A percentile compares a stretch with the other conserved stretches of the same genome.
Conservation (phyloP, 2,888 invertebrate species). For the Sarcophaga variegata region DNA sequence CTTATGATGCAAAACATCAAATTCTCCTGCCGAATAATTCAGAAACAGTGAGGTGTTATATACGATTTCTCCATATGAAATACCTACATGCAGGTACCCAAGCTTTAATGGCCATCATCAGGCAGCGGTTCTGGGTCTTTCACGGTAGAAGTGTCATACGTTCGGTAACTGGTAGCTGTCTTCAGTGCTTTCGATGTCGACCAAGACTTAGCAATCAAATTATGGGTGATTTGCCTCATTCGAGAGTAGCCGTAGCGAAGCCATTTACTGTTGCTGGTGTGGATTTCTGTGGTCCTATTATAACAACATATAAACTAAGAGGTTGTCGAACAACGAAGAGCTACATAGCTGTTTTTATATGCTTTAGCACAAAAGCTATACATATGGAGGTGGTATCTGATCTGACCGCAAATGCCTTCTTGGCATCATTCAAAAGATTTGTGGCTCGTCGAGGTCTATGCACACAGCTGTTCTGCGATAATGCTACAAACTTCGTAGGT, state of each 20-base stretch:
- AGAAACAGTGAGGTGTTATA: constrained; percentile 11
- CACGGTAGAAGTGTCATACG: constrained; percentile 35
- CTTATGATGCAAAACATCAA: constrained; percentile 42
- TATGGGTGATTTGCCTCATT: constrained; percentile 48
- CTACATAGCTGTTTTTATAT: neutral
- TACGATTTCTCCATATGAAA: constrained; percentile 40
- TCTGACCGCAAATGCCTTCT: neutral
- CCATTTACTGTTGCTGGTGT: constrained; percentile 59
- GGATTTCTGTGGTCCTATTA: constrained; percentile 46
- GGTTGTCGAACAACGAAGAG: neutral
- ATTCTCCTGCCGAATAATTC: constrained; percentile 34
- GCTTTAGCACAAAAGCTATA: constrained; percentile 9
- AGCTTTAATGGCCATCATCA: constrained; percentile 47
- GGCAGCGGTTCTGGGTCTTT: constrained; percentile 61
- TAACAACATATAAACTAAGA: constrained; percentile 27
- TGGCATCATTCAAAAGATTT: constrained; percentile 19
- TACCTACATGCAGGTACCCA: constrained; percentile 44
- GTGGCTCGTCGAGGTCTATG: constrained; percentile 7
- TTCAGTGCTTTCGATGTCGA: constrained; percentile 58
- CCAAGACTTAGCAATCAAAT: constrained; percentile 58
- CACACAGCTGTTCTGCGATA: neutral
- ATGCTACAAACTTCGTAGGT: too few species aligned
- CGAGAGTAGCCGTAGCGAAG: constrained; percentile 46
- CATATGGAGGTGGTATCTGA: constrained; percentile 22
- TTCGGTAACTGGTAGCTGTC: constrained; percentile 1